These are phyloP conservation scores for Sebastes kiyomatsui DNA, from an alignment of 2,797 vertebrate species.

Conservation along the genomic window DNA sequence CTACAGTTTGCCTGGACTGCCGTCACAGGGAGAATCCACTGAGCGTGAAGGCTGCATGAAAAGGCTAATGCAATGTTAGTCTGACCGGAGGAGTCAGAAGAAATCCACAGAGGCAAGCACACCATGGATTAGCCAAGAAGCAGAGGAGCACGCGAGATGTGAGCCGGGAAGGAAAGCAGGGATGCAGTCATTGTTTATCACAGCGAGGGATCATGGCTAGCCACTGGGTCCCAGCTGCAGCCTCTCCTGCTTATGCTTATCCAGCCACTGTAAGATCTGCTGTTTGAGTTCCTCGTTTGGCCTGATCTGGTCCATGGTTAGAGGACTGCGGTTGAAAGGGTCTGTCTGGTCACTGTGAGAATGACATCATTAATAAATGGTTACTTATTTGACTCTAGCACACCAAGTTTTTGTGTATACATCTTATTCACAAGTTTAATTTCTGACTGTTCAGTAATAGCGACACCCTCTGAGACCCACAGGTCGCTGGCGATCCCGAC, in stretches of 20 bases:
- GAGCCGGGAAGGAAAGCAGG: slow-evolving; percentile 42
- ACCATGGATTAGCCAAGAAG: slow-evolving; percentile 57
- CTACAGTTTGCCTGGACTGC: slow-evolving; percentile 48
- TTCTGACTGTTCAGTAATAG: background rate
- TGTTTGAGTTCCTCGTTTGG: slow-evolving; percentile 95
- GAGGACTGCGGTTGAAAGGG: slow-evolving; percentile 97
- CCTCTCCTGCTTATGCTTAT: slow-evolving; percentile 89
- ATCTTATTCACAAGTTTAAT: background rate
- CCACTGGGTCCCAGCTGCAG: slow-evolving; percentile 87
- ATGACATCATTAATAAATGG: slow-evolving; percentile 16
- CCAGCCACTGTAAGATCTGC: slow-evolving; percentile 93
- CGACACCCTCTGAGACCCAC: no score
- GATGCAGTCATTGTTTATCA: slow-evolving; percentile 49
- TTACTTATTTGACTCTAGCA: background rate
- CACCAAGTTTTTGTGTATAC: background rate
- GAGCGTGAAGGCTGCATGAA: slow-evolving; percentile 51
- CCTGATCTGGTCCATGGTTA: slow-evolving; percentile 99
- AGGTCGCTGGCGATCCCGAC: no score
- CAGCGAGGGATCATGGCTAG: slow-evolving; percentile 65
- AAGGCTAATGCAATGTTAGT: slow-evolving; percentile 46
- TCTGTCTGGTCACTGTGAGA: slow-evolving; percentile 94
- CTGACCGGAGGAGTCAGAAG: slow-evolving; percentile 23
- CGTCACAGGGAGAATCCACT: slow-evolving; percentile 45
- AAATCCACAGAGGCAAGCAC: slow-evolving; percentile 63
- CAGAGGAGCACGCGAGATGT: slow-evolving; percentile 54